Conservation (phyloP, 2,888 invertebrate genomes). For the Cryptocephalus moraei region DNA sequence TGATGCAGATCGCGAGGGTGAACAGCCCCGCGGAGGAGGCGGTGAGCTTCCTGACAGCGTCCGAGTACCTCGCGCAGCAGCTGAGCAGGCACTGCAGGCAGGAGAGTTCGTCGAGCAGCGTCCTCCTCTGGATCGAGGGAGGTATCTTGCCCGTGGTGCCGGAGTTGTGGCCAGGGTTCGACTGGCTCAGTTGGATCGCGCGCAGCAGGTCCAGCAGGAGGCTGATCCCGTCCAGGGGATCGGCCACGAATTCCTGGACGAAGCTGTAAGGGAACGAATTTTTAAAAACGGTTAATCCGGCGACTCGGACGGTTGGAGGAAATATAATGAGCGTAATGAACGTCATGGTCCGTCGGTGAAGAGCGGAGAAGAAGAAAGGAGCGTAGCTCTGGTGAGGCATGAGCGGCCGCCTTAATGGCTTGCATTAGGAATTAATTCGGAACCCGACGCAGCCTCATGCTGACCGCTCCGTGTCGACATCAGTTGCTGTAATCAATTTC, state of each 20-base stretch:
- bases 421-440: too few species aligned
- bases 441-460: too few species aligned
- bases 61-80: constrained; percentile 68
- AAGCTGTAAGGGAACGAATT: constrained; percentile 50
- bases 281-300: too few species aligned
- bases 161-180: constrained; percentile 20
- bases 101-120: constrained; percentile 76
- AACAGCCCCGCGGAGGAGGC: constrained; percentile 72
- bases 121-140: constrained; percentile 59
- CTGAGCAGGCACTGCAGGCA: constrained; percentile 81
- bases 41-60: constrained; percentile 67
- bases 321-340: too few species aligned
- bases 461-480: too few species aligned
- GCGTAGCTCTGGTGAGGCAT: too few species aligned
- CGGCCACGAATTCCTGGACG: constrained; percentile 83
- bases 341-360: too few species aligned
- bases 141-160: constrained; percentile 44
- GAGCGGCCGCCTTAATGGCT: too few species aligned
- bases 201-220: constrained; percentile 75
- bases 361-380: too few species aligned
- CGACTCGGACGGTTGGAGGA: too few species aligned
- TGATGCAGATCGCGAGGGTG: constrained; percentile 76
- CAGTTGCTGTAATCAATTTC: too few species aligned
- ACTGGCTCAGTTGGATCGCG: constrained; percentile 74
- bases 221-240: constrained; percentile 79